Evolutionary conservation across 2,888 invertebrate genomes (phyloP).

Genomic region (Dryococelus australis): DNA sequence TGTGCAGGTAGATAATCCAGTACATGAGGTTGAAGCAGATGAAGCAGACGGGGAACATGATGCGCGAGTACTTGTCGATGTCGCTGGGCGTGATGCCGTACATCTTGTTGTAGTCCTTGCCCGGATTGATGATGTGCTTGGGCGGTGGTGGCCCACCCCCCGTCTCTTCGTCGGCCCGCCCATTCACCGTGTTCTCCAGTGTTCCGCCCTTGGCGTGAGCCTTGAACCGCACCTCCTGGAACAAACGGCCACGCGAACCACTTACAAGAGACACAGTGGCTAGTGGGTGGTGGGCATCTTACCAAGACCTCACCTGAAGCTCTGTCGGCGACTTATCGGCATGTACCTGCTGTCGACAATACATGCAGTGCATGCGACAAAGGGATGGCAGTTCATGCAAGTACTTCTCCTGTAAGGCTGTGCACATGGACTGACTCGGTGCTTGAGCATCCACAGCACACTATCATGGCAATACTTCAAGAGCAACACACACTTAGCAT

Average conservation of each 20-base stretch:
- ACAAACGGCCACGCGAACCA: conserved; percentile 57
- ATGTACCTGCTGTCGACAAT: too few relatives aligned
- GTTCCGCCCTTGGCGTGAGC: conserved; percentile 93
- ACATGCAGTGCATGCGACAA: too few relatives aligned
- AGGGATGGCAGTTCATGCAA: too few relatives aligned
- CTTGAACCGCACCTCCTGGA: conserved; percentile 95
- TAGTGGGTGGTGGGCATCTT: too few relatives aligned
- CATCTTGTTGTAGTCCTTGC: conserved; percentile 88
- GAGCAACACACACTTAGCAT: too few relatives aligned
- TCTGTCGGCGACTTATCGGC: too few relatives aligned
- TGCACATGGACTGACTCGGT: too few relatives aligned
- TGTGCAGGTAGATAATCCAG: conserved; percentile 96
- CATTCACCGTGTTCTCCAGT: conserved; percentile 89
- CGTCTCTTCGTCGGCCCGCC: conserved; percentile 70
- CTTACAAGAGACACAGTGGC: conserved; percentile 60
- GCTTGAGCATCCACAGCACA: too few relatives aligned
- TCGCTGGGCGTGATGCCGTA: conserved; percentile 93
- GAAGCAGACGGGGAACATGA: conserved; percentile 98
- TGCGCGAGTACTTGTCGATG: conserved; percentile 98
- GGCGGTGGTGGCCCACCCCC: conserved; percentile 65
- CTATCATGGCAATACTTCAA: too few relatives aligned
- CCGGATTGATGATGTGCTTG: conserved; percentile 81
- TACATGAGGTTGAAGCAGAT: conserved; percentile 98
- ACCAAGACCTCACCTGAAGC: too few relatives aligned
- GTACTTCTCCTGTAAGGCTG: too few relatives aligned